Evolutionary conservation across 2,113 vertebrate species (phyloP), one percentile per base, ranked within the genome.

Genomic region (Corythaeola cristata): DNA sequence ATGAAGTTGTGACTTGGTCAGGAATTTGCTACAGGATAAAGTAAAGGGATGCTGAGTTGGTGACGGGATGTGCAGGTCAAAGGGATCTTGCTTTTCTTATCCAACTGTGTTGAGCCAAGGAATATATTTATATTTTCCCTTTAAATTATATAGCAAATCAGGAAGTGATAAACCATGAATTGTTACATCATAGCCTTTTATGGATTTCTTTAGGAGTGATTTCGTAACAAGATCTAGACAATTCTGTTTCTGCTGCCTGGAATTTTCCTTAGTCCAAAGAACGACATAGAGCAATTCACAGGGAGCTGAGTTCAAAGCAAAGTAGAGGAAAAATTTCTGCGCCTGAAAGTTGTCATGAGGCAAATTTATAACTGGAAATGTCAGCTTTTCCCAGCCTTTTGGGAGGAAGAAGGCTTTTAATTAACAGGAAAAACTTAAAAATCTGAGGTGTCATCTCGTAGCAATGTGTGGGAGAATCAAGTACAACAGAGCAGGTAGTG

Each of bases 391-490:
- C 7, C 49, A 85, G 45, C 62, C 39, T 85, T 90, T 76, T 66
- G 66, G 49, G 62, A 95, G 79, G 71, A 90, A 35, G 28, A 47
- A 63, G 12, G 91, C 22, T 79, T 90, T 59, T 72, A 59, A 87
- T 91, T 79, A 94, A 55, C n/a, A 60, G 32, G 73, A 58, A 86
- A 79, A 89, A 33, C 66, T 72, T 72, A 85, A 87, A 96, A 92
- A 83, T 79, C 50, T 26, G 1, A 71, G 60, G 27, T 86, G 47
- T 80, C 35, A 30, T 74, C 59, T 63, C 73, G 44, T 71, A 75
- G 37, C 47, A 56, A 4, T 22, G 27, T 56, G 63, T 74, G 5
- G 6, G 73, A 84, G 64, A 92, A 78, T 67, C 24, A 79, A 91
- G 30, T 80, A 68, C 56, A 39, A n/a, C 28, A 62, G 67, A 26